Evolutionary conservation across 2,888 invertebrate genomes (phyloP), one percentile per base, ranked within the genome.

Genomic region (Uloborus plumipes): DNA sequence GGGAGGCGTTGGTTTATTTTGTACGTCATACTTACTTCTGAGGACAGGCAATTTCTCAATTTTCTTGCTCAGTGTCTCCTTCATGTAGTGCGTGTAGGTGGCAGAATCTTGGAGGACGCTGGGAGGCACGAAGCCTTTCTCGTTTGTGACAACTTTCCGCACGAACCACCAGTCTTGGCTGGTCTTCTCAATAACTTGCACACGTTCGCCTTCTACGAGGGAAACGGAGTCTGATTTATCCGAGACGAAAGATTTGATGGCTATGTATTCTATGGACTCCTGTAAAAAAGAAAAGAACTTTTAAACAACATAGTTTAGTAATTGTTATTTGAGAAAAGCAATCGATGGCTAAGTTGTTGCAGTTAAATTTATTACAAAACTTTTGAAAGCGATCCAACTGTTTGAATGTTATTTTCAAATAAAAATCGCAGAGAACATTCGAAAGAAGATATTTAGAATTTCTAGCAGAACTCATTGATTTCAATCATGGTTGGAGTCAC

Each of bases 151-250:
- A 88, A 94, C 93, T 89, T 97, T 97, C 87, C 93, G 93, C 0
- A 97, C 95, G 88, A 94, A 95, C 96, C 96, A 97, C 96, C 96
- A 96, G 88, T 96, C 96, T 72, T 93, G 92, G 88, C 95, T 95
- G 69, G 94, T 93, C 72, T 93, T 94, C 89, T 95, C 94, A 81
- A 95, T 90, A 50, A 97, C 93, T 87, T 94, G 94, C 11, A 97
- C 93, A 86, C 93, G 92, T 91, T 97, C 96, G 85, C 96, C 96
- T 90, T 97, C 96, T 0, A 96, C 95, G 70, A 97, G 91, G 88
- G 95, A 94, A 85, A 96, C 93, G 1, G 95, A 94, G 88, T 96
- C 95, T 85, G 94, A 94, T 61, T 94, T 96, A 31, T 88, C 96
- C 26, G 96, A 95, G 53, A 94, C 92, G 88, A 95, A 96, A 4